phyloP scores from a whole-genome alignment of 2,113 vertebrate species.

The Phodopus roborovskii region DNA sequence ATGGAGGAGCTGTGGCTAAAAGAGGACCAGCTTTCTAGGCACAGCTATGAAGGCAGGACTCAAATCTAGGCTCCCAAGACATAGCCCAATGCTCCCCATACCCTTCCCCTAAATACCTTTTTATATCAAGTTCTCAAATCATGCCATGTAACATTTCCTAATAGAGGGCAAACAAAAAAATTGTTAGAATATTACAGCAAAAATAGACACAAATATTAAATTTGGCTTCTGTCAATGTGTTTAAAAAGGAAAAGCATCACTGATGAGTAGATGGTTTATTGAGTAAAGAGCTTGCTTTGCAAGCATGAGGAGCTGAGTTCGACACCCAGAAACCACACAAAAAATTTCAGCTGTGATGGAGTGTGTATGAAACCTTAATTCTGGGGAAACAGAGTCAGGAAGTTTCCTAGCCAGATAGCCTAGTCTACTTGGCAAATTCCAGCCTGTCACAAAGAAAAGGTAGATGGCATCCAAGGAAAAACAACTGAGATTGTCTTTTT shows the following conservation, averaged over 20 bases:
- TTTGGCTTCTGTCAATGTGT: neutral
- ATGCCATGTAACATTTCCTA: neutral
- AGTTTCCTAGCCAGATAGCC: neutral
- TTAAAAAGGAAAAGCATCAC: neutral
- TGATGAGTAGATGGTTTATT: neutral
- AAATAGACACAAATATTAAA: neutral
- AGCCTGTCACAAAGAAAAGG: neutral
- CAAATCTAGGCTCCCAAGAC: neutral
- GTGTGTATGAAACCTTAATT: neutral
- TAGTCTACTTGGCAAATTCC: neutral
- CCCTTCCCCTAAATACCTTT: rapidly evolving
- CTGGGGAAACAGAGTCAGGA: neutral
- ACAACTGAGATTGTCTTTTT: neutral
- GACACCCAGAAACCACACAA: neutral
- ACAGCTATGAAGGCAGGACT: neutral
- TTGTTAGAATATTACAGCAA: neutral
- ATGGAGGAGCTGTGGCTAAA: neutral
- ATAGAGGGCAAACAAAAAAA: neutral
- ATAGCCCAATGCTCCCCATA: neutral
- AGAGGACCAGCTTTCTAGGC: neutral
- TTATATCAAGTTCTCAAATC: neutral
- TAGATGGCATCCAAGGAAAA: neutral
- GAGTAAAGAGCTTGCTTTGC: neutral
- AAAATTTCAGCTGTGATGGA: neutral
- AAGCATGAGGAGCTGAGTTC: neutral